Conservation (phyloP, 2,113 vertebrate species). For the Oxygymnocypris stewartii region DNA sequence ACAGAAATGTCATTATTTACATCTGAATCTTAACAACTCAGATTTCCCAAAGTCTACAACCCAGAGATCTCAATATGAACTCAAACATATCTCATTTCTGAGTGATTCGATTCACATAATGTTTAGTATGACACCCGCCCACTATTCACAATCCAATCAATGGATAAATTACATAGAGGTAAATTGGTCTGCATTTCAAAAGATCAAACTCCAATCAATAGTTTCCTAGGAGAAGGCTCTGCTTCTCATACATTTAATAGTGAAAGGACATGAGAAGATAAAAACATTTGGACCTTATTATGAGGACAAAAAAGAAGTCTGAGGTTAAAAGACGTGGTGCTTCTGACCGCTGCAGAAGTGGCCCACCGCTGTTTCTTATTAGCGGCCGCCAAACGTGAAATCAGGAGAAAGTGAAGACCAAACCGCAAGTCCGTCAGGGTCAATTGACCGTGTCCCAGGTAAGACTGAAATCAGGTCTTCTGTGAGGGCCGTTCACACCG, state of each 20-base stretch:
- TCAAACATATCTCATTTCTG: too few relatives aligned
- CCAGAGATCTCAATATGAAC: too few relatives aligned
- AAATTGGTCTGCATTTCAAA: background rate
- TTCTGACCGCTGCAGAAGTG: background rate
- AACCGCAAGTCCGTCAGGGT: slow-evolving; percentile 1
- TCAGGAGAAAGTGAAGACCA: background rate
- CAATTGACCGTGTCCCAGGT: background rate
- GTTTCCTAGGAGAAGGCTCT: background rate
- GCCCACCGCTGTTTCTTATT: slow-evolving; percentile 19
- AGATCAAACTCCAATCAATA: background rate
- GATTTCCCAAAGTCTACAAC: too few relatives aligned
- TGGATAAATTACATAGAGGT: background rate
- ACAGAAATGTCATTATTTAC: too few relatives aligned
- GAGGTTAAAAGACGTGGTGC: background rate
- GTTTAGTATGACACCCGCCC: background rate
- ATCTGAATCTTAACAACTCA: background rate
- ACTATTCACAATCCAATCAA: background rate
- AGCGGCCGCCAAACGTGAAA: background rate
- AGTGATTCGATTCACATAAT: too few relatives aligned
- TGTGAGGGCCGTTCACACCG: background rate
- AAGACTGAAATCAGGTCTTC: background rate
- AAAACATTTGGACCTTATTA: background rate
- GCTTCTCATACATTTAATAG: background rate
- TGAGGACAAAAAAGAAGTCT: background rate
- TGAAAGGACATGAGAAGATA: background rate